phyloP scores from a whole-genome alignment of 2,888 invertebrate genomes.

The Epistrophe eligans region DNA sequence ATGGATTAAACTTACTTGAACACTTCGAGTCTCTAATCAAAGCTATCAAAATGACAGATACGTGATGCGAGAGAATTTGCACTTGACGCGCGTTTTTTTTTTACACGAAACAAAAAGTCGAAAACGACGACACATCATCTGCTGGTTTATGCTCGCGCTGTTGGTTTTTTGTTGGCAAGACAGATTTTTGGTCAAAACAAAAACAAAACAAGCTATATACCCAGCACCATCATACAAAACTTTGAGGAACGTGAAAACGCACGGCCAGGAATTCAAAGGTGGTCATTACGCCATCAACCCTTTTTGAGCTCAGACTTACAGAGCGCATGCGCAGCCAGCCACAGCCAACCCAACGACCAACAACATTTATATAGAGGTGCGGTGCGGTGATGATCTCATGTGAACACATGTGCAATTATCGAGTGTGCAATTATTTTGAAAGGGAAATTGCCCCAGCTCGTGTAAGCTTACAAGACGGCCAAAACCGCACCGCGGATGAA shows the following conservation, averaged over 20 bases:
- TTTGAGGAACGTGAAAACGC: conserved; percentile 27
- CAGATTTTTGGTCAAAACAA: conserved; percentile 60
- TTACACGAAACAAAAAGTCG: background rate
- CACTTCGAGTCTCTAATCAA: conserved; percentile 60
- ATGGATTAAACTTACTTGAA: conserved; percentile 43
- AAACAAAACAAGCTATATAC: background rate
- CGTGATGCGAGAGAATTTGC: conserved; percentile 61
- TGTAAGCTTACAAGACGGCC: conserved; percentile 64
- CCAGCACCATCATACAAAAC: conserved; percentile 9
- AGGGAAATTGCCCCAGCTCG: conserved; percentile 61
- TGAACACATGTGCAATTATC: conserved; percentile 71
- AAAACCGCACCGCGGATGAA: background rate
- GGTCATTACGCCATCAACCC: conserved; percentile 73
- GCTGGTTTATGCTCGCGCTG: conserved; percentile 50
- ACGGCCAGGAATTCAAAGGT: conserved; percentile 65
- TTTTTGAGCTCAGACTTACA: conserved; percentile 33
- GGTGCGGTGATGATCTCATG: conserved; percentile 29
- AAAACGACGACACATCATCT: conserved; percentile 56
- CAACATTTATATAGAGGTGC: too few species aligned
- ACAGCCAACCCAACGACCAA: too few species aligned
- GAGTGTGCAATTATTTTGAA: conserved; percentile 59
- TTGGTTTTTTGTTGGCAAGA: conserved; percentile 46
- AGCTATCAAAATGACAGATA: conserved; percentile 59
- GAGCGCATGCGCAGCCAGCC: conserved; percentile 57
- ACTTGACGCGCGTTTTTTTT: conserved; percentile 21